Evolutionary conservation across 1,140 invertebrate species (phyloP).

Genomic region (Atta cephalotes): DNA sequence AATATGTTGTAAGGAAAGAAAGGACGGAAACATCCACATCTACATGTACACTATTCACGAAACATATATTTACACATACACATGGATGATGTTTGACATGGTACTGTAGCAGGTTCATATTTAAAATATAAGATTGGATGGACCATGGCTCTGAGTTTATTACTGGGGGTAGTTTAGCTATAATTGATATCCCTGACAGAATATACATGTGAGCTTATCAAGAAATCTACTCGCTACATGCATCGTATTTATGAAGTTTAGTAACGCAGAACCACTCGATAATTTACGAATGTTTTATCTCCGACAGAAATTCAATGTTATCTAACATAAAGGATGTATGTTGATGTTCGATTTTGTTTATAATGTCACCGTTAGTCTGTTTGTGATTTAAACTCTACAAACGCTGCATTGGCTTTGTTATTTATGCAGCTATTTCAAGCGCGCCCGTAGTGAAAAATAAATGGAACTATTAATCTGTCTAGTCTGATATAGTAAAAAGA

Average conservation of each 20-base stretch:
- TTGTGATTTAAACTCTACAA: slow-evolving; percentile 40
- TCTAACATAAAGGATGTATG: slow-evolving; percentile 45
- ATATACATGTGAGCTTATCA: slow-evolving; percentile 54
- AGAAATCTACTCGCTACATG: slow-evolving; percentile 52
- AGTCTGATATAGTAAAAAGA: slow-evolving; percentile 13
- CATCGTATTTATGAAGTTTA: slow-evolving; percentile 49
- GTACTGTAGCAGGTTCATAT: slow-evolving; percentile 73
- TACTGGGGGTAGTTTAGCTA: slow-evolving; percentile 62
- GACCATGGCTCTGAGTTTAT: slow-evolving; percentile 74
- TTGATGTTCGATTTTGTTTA: slow-evolving; percentile 44
- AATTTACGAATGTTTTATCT: slow-evolving; percentile 43
- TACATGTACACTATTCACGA: slow-evolving; percentile 72
- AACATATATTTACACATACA: slow-evolving; percentile 69
- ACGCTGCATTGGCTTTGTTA: slow-evolving; percentile 51
- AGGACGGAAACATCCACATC: slow-evolving; percentile 66
- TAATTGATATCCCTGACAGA: slow-evolving; percentile 64
- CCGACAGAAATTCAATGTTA: slow-evolving; percentile 48
- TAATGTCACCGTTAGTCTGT: slow-evolving; percentile 19
- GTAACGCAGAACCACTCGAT: slow-evolving; percentile 31
- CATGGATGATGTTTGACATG: slow-evolving; percentile 68
- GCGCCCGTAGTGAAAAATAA: slow-evolving; percentile 45
- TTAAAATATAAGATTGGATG: slow-evolving; percentile 74
- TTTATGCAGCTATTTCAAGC: slow-evolving; percentile 34
- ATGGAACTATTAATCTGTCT: not conserved
- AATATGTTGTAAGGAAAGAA: slow-evolving; percentile 65